Base-by-base conservation (phyloP, 2,888 invertebrate species). In the Drosophila pegasa region DNA sequence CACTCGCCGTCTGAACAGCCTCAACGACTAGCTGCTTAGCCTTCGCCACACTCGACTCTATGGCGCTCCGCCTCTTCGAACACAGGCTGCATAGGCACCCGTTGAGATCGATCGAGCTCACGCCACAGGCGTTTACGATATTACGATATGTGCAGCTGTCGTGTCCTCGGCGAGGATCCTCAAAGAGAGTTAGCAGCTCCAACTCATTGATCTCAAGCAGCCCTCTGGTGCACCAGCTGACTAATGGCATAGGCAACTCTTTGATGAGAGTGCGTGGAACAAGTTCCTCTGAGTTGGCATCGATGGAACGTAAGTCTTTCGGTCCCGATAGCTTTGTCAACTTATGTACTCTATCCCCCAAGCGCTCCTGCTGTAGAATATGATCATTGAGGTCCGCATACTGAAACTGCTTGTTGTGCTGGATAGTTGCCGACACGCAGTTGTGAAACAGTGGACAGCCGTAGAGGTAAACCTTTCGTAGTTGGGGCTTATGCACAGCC, bases 1-100 rank as follows among this genome's bases (percentile, higher is more conserved):
- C n/a, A 48, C 20, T 18, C 9, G 27, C 25, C n/a, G 47, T 41
- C 1, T 35, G 35, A 3, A 75, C 43, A 7, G 71, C 54, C 16
- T 51, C 29, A 33, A 60, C 35, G 16, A 75, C 31, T 7, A 75
- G n/a, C 2, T 35, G 54, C 12, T 64, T 75, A 8, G 75, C 75
- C 10, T 18, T 71, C 20, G 16, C 38, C 7, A 41, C 72, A 55
- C 37, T 35, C 1, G 58, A 71, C 1, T 40, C 14, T 5, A 71
- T 40, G 35, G 50, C 45, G 2, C 20, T 47, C 3, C 14, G 20
- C 29, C 29, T 43, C 0, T 18, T 40, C 8, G 16, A 40, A 22
- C 71, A 58, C 5, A 55, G 12, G 1, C 9, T 16, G 40, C 65
- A 71, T 2, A 27, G 35, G 47, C 55, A 55, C 25, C 14, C 25